phyloP scores from a whole-genome alignment of 2,888 invertebrate species.

The Torymus tubicola region DNA sequence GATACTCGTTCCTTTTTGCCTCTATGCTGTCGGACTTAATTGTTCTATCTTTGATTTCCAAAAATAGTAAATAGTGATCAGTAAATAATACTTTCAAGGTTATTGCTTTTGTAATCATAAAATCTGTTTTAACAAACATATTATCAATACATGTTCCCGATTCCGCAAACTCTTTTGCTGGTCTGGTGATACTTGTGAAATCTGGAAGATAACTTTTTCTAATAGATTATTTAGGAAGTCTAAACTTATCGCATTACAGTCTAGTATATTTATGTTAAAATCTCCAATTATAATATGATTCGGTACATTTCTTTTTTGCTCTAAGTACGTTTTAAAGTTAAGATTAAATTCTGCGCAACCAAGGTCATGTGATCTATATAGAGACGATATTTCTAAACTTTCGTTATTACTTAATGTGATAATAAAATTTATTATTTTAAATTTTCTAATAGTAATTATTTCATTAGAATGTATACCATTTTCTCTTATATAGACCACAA shows the following conservation, averaged over 20 bases:
- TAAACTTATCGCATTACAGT: too few relatives aligned
- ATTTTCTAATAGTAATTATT: background rate
- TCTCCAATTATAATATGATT: too few relatives aligned
- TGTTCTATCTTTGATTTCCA: background rate
- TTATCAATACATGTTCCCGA: too few relatives aligned
- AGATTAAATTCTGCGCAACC: constrained; percentile 13
- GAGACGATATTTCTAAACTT: constrained; percentile 3
- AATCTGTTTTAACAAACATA: too few relatives aligned
- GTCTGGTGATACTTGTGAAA: too few relatives aligned
- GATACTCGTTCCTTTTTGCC: background rate
- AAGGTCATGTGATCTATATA: constrained; percentile 13
- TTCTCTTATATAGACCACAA: too few relatives aligned
- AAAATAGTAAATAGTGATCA: constrained; percentile 3
- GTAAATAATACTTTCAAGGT: background rate
- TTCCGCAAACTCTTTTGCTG: background rate
- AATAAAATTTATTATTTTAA: constrained; percentile 7
- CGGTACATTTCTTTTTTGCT: too few relatives aligned
- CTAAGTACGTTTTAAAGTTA: too few relatives aligned
- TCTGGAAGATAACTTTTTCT: too few relatives aligned
- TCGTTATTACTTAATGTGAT: constrained; percentile 10
- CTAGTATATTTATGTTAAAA: too few relatives aligned
- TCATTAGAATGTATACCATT: too few relatives aligned
- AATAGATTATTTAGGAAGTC: too few relatives aligned
- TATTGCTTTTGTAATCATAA: background rate
- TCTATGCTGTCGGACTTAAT: background rate